phyloP scores from a whole-genome alignment of 2,113 vertebrate species.

The Callorhinus ursinus region DNA sequence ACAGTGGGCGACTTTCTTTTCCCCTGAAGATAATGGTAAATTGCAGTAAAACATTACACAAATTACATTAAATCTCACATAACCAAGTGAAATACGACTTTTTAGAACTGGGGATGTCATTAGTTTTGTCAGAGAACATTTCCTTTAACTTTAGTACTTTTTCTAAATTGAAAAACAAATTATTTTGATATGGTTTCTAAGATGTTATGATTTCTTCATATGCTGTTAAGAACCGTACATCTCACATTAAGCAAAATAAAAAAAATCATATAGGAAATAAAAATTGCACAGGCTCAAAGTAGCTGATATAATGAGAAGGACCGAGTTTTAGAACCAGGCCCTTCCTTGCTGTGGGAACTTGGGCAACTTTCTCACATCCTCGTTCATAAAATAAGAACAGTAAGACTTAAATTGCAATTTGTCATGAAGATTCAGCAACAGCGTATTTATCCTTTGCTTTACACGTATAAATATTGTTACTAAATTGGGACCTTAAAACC shows the following conservation, averaged over 20 bases:
- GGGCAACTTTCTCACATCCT: not conserved
- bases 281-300: not conserved
- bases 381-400: not conserved
- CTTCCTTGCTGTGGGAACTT: not conserved
- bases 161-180: constrained; percentile 39
- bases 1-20: constrained; percentile 49
- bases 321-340: not conserved
- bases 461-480: not conserved
- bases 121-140: not conserved
- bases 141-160: not conserved
- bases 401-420: not conserved
- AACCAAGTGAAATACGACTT: not conserved
- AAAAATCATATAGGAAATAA: not conserved
- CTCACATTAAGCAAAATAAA: not conserved
- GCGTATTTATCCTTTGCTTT: not conserved
- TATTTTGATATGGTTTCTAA: constrained; percentile 39
- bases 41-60: not conserved
- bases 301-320: not conserved
- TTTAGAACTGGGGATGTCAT: not conserved
- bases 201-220: not conserved
- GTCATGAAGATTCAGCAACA: not conserved
- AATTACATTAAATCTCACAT: not conserved
- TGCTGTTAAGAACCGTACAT: not conserved
- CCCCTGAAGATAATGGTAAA: not conserved
- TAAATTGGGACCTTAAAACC: not conserved